Evolutionary conservation across 2,797 vertebrate species (phyloP), one percentile per base, ranked within the genome.

Genomic region (Oreortyx pictus): DNA sequence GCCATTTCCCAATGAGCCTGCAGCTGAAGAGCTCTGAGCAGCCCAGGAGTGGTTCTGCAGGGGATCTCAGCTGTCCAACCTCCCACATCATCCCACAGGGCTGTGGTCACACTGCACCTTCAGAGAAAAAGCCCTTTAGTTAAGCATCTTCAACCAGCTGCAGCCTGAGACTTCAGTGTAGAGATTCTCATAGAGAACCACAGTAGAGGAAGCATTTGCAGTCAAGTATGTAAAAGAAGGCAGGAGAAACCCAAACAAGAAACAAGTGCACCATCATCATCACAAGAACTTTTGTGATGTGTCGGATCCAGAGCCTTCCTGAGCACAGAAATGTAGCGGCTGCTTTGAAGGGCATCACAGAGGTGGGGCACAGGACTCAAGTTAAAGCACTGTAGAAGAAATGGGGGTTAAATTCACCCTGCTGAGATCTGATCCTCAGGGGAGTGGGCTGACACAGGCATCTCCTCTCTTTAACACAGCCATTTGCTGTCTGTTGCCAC

Each of bases 1-100:
- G 87, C 79, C 73, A 56, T 76, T 94, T 90, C 70, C 37, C 66
- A 78, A 65, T 3, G 61, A 85, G 65, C 8, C 71, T 73, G 82
- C 1, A 1, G 60, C 59, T 83, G 75, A 24, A 89, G 71, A 71
- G 68, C 47, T 37, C 47, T 39, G 47, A 15, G 6, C 14, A 44
- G 35, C 11, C 31, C 57, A 46, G 54, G 66, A 47, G 31, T 61
- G 37, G 35, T 83, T 79, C 66, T 78, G 39, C n/a, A 43, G 5
- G 72, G 43, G 4, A 59, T 22, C 35, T 87, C 82, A 56, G 54
- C 46, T 81, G 35, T 27, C 47, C 70, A 75, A 5, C 25, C 43
- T 59, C 20, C 0, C 24, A 50, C 57, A 67, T 50, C 17, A 29
- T 41, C 29, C 41, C 22, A 31, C 11, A 46, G 41, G 33, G 27